Base-by-base conservation (phyloP, 2,888 invertebrate genomes). In the Nematopogon swammerdamellus region DNA sequence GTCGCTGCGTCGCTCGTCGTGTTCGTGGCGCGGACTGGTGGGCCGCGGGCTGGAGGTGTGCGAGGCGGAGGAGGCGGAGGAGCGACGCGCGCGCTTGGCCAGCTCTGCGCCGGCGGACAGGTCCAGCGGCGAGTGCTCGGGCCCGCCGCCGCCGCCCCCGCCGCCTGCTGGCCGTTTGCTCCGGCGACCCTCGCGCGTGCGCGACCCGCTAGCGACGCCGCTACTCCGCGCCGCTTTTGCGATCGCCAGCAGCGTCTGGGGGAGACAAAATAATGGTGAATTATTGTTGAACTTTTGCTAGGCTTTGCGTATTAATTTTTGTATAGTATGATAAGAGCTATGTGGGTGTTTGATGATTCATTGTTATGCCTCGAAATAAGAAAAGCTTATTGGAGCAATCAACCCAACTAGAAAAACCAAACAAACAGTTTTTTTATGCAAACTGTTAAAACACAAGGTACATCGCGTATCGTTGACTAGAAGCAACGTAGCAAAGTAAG, bases 91-190 rank as follows among this genome's bases (percentile, higher is more conserved):
- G 53, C 79, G 76, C 10, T 74, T 69, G 0, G 76, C 75, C 46
- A 69, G 74, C 60, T 76, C 77, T 1, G 72, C 70, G 0, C 72
- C 77, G 18, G 76, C 76, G 1, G 76, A 76, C 42, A 77, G 62
- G 58, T 79, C 79, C 29, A 77, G 61, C 1, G 79, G 79, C 2
- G 70, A 75, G 54, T 76, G 77, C 48, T 75, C 77, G 14, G 46
- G 46, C 4, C 42, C 46, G 68, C 57, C n/a, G n/a, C n/a, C n/a
- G n/a, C n/a, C n/a, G n/a, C n/a, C n/a, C 4, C 42, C 46, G 68
- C 57, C n/a, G 58, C 56, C 30, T 3, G 30, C 47, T 44, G 29
- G 29, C 43, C 42, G 50, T 45, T 46, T 6, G 49, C 49, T 17
- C 36, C 48, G 46, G 42, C 51, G 47, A 43, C 42, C 45, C 48